Base-by-base conservation (phyloP, 2,797 vertebrate species). In the Gymnothorax javanicus region DNA sequence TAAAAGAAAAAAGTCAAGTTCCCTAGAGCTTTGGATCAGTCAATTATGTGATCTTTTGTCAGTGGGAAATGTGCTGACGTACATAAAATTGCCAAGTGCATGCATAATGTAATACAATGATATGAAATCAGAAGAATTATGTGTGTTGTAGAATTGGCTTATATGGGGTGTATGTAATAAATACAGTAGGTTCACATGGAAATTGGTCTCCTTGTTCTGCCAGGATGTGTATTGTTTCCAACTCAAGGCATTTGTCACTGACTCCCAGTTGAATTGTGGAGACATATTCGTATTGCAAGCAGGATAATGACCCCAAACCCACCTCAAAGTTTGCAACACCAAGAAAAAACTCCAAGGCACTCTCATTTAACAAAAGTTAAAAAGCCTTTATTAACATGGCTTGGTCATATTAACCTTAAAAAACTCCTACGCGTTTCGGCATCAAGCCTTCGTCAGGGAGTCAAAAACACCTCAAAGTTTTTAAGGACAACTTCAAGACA, bases 191-290 rank as follows among this genome's bases (percentile, higher is more conserved):
- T 58, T 83, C 56, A 77, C 60, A 57, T 84, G 62, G 82, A 69
- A 75, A 75, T 75, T 13, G 82, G 64, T 87, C 84, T 84, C 84
- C 84, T 84, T 64, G 50, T n/a, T 59, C 84, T 89, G 81, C 81
- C 82, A 86, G 62, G 59, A 33, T 81, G 54, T 20, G 20, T 67
- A 33, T 69, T 71, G 57, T 75, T 59, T 84, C 81, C 56, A 25
- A 69, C 77, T 59, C 54, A 77, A 67, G 85, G 50, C 50, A 82
- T 86, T 79, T 86, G 58, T 59, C 54, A 60, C 85, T 79, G 73
- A 86, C 59, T 79, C 75, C 84, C 67, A 77, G 52, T 58, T n/a
- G 60, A 56, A 75, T 20, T 75, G 20, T 50, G 69, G 2, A 43
- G 33, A 43, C 33, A 43, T 43, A 43, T 43, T 43, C 33, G 33